Base-by-base conservation (phyloP, 2,888 invertebrate species). In the Apamea sordens region DNA sequence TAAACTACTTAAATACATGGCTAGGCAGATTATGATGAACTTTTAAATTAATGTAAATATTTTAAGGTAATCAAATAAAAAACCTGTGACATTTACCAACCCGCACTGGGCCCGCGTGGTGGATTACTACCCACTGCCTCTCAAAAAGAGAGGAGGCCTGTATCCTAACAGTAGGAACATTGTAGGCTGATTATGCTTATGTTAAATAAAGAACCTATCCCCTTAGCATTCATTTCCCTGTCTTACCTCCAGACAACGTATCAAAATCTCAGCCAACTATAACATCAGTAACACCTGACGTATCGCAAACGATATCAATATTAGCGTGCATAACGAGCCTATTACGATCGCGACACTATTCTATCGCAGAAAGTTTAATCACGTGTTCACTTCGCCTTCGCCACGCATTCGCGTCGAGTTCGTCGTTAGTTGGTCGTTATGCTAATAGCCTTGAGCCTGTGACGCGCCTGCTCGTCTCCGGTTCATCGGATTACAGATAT, bases 351-450 rank as follows among this genome's bases (percentile, higher is more conserved):
- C 61, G 68, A 72, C 73, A 76, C 72, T 77, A 73, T 79, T 76
- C 47, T 61, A 69, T 80, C 77, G 76, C 65, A 79, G 75, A 73
- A 84, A 84, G 85, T 79, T 86, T 71, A 73, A 82, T 82, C 89
- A 80, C 87, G 82, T 84, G 82, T 77, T 56, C 44, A 53, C 41
- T 41, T 32, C 18, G 74, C 36, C 28, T 32, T 32, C 76, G 32
- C 32, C 32, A 50, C 65, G 53, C 50, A 8, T 28, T 50, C 67
- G 56, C 89, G 83, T 82, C 84, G 79, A 79, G 73, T 72, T 76
- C 80, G 88, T 92, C 92, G 92, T 92, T 92, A 92, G 88, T 89
- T 88, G 88, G 89, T 92, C 92, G 91, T 92, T 93, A 93, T 89
- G 91, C 88, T 92, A 91, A 92, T 92, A 90, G 90, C 63, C 68